Percentiles rank a stretch among this genome's conserved stretches.
Conservation (phyloP, 2,888 invertebrate genomes). For the Thysanoteuthis rhombus region DNA sequence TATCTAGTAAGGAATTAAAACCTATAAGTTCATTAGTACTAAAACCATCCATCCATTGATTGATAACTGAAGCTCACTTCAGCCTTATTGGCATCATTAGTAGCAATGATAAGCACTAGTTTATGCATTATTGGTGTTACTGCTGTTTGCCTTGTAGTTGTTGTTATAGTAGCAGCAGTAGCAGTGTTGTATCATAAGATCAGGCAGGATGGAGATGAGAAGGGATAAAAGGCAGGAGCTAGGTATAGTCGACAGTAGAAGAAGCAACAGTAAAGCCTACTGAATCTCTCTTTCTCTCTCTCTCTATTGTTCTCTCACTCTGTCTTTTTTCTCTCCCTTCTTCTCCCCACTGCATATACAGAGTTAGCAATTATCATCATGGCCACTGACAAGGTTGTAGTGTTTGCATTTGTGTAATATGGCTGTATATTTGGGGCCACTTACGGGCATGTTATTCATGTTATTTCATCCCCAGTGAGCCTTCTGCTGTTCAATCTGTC, state of each 20-base stretch:
- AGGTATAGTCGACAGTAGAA: neutral
- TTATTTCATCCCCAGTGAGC: neutral
- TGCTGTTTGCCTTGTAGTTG: conserved; percentile 12
- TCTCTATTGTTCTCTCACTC: neutral
- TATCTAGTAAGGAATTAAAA: neutral
- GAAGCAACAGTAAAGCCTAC: neutral
- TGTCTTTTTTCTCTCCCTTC: neutral
- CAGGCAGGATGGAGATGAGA: neutral
- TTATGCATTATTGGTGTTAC: neutral
- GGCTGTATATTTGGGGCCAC: neutral
- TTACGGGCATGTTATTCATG: neutral
- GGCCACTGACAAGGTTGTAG: neutral
- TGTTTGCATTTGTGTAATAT: neutral
- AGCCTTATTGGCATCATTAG: neutral
- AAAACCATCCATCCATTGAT: neutral
- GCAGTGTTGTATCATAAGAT: neutral
- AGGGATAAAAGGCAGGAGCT: neutral
- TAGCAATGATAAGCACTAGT: neutral
- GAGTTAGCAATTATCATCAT: neutral
- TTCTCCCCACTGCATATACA: neutral
- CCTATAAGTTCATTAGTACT: neutral
- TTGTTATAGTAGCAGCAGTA: neutral
- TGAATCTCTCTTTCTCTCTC: neutral
- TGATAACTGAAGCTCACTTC: neutral
- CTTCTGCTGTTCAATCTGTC: neutral